Percentiles rank a stretch among this genome's conserved stretches.
Evolutionary conservation across 2,113 vertebrate genomes (phyloP).

Genomic region (Paracanthobrama guichenoti): DNA sequence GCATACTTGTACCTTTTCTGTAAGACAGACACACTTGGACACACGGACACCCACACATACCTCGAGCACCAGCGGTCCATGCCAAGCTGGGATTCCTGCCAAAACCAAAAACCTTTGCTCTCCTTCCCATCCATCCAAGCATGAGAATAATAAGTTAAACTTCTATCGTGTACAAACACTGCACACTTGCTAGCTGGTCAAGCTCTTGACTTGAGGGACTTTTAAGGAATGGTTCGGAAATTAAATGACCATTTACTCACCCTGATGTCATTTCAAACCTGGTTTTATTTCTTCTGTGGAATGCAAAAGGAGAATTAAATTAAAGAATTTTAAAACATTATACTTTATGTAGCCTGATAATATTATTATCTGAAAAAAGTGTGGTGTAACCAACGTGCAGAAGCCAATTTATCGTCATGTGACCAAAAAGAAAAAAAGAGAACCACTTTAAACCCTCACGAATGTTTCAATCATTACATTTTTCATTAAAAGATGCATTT

Average conservation of each 20-base stretch:
- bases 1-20: conserved; percentile 29
- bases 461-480: no score
- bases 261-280: neutral
- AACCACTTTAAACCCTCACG: no score
- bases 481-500: no score
- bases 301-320: neutral
- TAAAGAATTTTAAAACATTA: neutral
- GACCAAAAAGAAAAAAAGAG: no score
- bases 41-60: conserved; percentile 48
- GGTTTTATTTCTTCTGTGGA: neutral
- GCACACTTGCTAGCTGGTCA: neutral
- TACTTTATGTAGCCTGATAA: no score
- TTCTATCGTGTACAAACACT: neutral
- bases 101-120: conserved; percentile 46
- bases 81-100: conserved; percentile 53
- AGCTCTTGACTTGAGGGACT: neutral
- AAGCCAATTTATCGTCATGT: no score
- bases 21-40: conserved; percentile 41
- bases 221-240: conserved; percentile 16
- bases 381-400: no score
- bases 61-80: conserved; percentile 42
- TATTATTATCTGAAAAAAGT: neutral
- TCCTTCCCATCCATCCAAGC: conserved; percentile 48
- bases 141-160: conserved; percentile 47
- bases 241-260: neutral